Evolutionary conservation across 2,797 vertebrate species (phyloP), one percentile per base, ranked within the genome.

Genomic region (Anomalospiza imberbis): DNA sequence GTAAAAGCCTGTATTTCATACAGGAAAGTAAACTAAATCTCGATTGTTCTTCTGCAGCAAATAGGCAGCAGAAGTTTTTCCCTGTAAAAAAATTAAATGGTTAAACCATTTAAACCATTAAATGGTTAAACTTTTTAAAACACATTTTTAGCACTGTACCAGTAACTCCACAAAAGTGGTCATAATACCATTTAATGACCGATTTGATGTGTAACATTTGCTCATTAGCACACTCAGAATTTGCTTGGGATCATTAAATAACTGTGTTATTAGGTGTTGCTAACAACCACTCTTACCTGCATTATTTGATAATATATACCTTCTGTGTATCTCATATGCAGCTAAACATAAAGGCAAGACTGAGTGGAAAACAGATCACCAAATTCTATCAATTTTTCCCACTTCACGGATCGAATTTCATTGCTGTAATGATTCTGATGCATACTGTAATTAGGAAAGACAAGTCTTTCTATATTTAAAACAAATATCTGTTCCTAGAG

Each of bases 191-290:
- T 81, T 70, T 96, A 91, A 94, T 73, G 78, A 58, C 15, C 78
- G 80, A 86, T 34, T 89, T 71, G 32, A 61, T 85, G 18, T 40
- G 24, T 48, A 89, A 57, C 15, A 10, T 32, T 32, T 76, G 34
- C 70, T 90, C 29, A 48, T 51, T 45, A 72, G 14, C 40, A 79
- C 25, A 50, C 50, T 53, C 26, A 7, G 60, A 60, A 32, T 92
- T 94, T 76, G 61, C 40, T 55, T 73, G 31, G 47, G 73, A 44
- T 73, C 80, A 55, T 96, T 94, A 95, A 95, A 89, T 79, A 92
- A 80, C 54, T 51, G 42, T 66, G 63, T 48, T 80, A 60, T 58
- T 70, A 70, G 26, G 19, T 78, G 32, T 74, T 7, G 5, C 71
- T 65, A 80, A 70, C 66, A 91, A 86, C 38, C 19, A 45, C 17